These are phyloP conservation scores for Sciurus vulgaris DNA, from an alignment of 2,797 vertebrate genomes.

Conservation along the genomic window DNA sequence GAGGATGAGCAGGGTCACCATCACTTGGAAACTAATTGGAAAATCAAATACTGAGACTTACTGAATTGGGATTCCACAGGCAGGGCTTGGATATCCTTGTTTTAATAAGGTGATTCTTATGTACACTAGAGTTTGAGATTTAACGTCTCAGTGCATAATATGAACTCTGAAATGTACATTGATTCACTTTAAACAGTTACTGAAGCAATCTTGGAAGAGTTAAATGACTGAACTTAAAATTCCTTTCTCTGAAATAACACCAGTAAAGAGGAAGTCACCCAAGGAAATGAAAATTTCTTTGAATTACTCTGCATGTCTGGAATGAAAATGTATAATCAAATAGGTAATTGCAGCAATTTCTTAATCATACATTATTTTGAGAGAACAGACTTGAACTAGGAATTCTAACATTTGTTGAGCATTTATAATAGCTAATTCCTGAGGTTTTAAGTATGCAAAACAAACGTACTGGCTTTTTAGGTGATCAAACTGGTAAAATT, in stretches of 20 bases:
- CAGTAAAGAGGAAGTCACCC: neutral
- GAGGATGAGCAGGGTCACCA: too few relatives aligned
- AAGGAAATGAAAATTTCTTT: conserved; percentile 31
- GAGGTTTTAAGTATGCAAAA: neutral
- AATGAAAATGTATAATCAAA: conserved; percentile 47
- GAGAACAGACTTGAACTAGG: neutral
- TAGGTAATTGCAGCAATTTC: neutral
- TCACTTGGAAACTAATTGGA: neutral
- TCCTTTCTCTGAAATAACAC: neutral
- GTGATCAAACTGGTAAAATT: neutral
- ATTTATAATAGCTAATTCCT: conserved; percentile 39
- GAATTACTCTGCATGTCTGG: conserved; percentile 19
- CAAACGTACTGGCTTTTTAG: neutral
- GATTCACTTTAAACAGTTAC: conserved; percentile 15
- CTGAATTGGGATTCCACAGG: neutral
- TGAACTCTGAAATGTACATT: neutral
- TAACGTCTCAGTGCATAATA: neutral
- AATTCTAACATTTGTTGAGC: conserved; percentile 39
- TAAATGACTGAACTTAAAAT: neutral
- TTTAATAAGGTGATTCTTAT: neutral
- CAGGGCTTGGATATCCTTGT: neutral
- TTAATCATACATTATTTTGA: conserved; percentile 8
- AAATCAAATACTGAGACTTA: neutral
- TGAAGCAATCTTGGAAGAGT: neutral
- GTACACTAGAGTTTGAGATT: neutral